Evolutionary conservation across 1,140 invertebrate genomes (phyloP).

Genomic region (Arion vulgaris): DNA sequence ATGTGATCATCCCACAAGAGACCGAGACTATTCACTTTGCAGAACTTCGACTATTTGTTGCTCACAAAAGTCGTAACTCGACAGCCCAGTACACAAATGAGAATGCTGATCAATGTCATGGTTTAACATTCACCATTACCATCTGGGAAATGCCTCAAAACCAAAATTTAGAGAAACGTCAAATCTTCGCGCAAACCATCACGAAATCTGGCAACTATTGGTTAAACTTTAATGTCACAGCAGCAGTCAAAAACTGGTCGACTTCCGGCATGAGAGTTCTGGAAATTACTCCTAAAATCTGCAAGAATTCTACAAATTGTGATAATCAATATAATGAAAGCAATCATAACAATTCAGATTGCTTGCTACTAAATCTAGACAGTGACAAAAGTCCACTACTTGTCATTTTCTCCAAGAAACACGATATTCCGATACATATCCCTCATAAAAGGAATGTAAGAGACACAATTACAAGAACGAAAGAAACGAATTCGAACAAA

Average conservation of each 20-base stretch:
- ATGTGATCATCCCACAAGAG: background rate
- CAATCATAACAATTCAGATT: background rate
- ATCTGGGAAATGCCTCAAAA: background rate
- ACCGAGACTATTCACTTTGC: conserved; percentile 7
- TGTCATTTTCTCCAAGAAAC: conserved; percentile 64
- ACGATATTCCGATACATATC: conserved; percentile 49
- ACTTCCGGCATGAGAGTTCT: background rate
- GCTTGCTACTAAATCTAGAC: conserved; percentile 74
- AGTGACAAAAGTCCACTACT: conserved; percentile 60
- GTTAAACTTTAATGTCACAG: conserved; percentile 16
- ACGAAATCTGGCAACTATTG: conserved; percentile 57
- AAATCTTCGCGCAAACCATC: background rate
- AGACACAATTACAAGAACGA: conserved; percentile 1
- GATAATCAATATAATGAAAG: background rate
- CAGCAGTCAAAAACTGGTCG: background rate
- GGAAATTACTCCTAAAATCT: background rate
- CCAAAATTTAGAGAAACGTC: background rate
- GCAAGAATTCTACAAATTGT: background rate
- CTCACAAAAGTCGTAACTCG: background rate
- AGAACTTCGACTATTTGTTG: background rate
- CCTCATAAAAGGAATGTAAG: conserved; percentile 48
- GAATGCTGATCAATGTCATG: background rate
- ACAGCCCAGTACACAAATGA: background rate
- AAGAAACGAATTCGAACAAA: background rate
- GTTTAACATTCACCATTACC: background rate